Percentiles rank a stretch among this genome's conserved stretches.
These are phyloP conservation scores for Enteromius treurensis DNA, from an alignment of 2,797 vertebrate genomes.

Conservation along the genomic window DNA sequence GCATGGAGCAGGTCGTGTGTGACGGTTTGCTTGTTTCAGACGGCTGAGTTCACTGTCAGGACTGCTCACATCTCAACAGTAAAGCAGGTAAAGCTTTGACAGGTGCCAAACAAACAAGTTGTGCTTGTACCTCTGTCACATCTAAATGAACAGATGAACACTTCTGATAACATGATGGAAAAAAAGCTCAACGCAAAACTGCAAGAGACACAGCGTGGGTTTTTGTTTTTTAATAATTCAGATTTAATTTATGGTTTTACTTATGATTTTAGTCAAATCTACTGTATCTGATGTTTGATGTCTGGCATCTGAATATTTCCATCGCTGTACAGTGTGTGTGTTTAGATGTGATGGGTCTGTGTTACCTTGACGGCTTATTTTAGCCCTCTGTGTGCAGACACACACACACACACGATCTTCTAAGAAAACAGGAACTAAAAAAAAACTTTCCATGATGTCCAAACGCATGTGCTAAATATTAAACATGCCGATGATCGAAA, in stretches of 20 bases:
- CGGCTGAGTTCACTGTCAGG: not conserved
- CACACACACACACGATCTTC: not conserved
- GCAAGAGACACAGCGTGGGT: not conserved
- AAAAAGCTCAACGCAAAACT: not conserved
- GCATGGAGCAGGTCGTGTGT: not conserved
- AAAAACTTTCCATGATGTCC: constrained; percentile 1
- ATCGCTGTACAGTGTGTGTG: not conserved
- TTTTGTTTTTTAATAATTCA: not conserved
- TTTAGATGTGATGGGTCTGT: not conserved
- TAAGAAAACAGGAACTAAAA: not conserved
- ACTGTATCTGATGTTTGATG: not conserved
- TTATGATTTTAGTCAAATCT: not conserved
- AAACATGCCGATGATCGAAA: not conserved
- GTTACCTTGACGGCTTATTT: not conserved
- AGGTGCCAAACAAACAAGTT: not conserved
- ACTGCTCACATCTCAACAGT: not conserved
- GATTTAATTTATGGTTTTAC: not conserved
- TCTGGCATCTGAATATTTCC: not conserved
- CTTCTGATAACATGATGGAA: not conserved
- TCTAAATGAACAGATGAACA: not conserved
- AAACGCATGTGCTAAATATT: not conserved
- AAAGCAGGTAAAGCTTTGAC: not conserved
- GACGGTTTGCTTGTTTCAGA: not conserved
- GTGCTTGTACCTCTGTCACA: not conserved
- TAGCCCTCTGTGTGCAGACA: not conserved